Conservation (phyloP, 1,140 invertebrate species). For the Apolygus lucorum region DNA sequence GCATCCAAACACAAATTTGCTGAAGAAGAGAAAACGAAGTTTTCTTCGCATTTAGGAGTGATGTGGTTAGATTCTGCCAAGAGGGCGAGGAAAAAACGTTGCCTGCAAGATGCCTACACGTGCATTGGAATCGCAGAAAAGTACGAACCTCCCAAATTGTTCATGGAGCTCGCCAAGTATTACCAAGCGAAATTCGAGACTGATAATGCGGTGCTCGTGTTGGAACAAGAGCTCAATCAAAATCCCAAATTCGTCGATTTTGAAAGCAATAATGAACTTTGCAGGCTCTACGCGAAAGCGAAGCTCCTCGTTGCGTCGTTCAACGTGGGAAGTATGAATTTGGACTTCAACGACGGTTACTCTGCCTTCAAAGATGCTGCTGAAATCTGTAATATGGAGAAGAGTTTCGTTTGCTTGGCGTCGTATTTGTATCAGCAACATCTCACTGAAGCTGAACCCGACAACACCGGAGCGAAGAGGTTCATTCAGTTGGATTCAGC, state of each 20-base stretch:
- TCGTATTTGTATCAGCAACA: conserved; percentile 53
- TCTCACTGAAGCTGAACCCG: neutral
- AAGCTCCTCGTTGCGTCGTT: conserved; percentile 79
- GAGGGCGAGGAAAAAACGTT: conserved; percentile 33
- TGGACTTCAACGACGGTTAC: conserved; percentile 70
- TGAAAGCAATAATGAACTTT: neutral
- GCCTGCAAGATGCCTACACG: conserved; percentile 71
- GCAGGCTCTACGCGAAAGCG: conserved; percentile 45
- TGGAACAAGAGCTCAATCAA: conserved; percentile 62
- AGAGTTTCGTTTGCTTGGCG: conserved; percentile 52
- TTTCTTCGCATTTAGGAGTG: conserved; percentile 3
- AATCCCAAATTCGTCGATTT: conserved; percentile 33
- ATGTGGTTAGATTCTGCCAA: conserved; percentile 24
- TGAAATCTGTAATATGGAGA: conserved; percentile 71
- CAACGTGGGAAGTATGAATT: conserved; percentile 77
- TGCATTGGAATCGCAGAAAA: conserved; percentile 75
- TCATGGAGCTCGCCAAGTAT: conserved; percentile 81
- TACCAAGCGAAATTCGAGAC: conserved; percentile 76
- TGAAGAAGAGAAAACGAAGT: conserved; percentile 20
- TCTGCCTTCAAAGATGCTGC: conserved; percentile 73
- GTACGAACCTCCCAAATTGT: conserved; percentile 57
- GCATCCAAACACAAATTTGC: conserved; percentile 30
- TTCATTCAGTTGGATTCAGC: conserved; percentile 30
- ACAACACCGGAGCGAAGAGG: conserved; percentile 33
- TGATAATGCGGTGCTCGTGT: conserved; percentile 67